A percentile compares a stretch with the other conserved stretches of the same genome.
These are phyloP conservation scores for Sigmodon hispidus DNA, from an alignment of 2,113 vertebrate species.

Conservation along the genomic window DNA sequence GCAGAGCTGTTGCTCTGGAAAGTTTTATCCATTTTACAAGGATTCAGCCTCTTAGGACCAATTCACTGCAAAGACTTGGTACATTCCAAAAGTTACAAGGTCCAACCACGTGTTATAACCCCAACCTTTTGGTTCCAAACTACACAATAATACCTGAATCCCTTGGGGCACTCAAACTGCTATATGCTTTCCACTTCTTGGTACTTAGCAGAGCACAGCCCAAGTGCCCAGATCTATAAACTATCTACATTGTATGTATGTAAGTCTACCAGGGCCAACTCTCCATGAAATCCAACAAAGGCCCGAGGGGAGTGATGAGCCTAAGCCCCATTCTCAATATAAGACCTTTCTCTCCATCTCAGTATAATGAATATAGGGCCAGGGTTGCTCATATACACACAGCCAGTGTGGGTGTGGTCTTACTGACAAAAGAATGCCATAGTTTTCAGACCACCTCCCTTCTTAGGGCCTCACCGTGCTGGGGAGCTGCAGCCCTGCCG, in stretches of 20 bases:
- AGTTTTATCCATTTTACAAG: conserved; percentile 10
- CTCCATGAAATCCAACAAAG: background rate
- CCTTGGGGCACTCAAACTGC: background rate
- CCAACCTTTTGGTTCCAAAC: conserved; percentile 3
- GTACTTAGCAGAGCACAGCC: background rate
- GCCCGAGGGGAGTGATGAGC: background rate
- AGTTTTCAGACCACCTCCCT: conserved; percentile 4
- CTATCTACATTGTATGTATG: background rate
- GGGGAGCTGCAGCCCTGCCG: conserved; percentile 90
- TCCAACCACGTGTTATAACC: background rate
- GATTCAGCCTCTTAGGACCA: background rate
- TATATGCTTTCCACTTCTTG: background rate
- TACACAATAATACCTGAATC: background rate
- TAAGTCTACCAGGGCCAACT: background rate
- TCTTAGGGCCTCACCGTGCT: conserved; percentile 88
- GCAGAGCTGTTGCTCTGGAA: conserved; percentile 32
- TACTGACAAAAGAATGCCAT: background rate
- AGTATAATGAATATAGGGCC: background rate
- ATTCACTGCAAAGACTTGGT: background rate
- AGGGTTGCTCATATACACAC: background rate
- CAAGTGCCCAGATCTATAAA: background rate
- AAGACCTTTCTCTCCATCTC: background rate
- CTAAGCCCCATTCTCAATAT: background rate
- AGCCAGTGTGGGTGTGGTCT: background rate
- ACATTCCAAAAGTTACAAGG: background rate